phyloP scores from a whole-genome alignment of 2,113 vertebrate species.

The Coreoperca whiteheadi region DNA sequence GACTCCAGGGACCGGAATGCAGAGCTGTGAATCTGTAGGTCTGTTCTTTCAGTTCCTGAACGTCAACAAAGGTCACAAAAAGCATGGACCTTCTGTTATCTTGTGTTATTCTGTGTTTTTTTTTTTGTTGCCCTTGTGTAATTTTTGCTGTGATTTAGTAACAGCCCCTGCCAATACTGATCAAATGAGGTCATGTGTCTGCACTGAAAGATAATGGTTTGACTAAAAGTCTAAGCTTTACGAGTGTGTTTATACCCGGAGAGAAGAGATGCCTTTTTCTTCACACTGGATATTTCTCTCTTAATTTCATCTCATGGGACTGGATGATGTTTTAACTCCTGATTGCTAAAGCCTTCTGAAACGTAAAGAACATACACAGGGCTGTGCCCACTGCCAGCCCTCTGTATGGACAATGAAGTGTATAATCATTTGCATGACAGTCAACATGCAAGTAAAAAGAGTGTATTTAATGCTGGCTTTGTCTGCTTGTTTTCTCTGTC shows the following conservation, averaged over 20 bases:
- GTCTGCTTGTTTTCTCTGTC: conserved; percentile 74
- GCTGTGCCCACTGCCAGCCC: conserved; percentile 52
- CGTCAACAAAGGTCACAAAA: background rate
- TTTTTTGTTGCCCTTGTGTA: background rate
- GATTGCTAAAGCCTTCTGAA: background rate
- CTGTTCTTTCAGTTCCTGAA: background rate
- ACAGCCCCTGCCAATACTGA: background rate
- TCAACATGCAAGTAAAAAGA: conserved; percentile 91
- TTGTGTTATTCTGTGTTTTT: background rate
- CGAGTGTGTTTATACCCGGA: background rate
- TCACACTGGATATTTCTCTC: background rate
- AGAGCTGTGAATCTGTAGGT: background rate
- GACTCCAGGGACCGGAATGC: background rate
- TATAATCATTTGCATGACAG: conserved; percentile 83
- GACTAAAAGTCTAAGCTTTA: background rate
- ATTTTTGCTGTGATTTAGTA: background rate
- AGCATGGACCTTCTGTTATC: no score
- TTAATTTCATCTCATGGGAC: background rate
- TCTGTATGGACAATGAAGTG: conserved; percentile 78
- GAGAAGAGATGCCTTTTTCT: background rate
- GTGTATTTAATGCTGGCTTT: conserved; percentile 76
- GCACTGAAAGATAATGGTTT: background rate
- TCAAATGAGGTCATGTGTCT: background rate
- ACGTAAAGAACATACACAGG: conserved; percentile 79
- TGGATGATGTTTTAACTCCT: conserved; percentile 11